phyloP scores from a whole-genome alignment of 2,797 vertebrate species.

The Carcharodon carcharias region DNA sequence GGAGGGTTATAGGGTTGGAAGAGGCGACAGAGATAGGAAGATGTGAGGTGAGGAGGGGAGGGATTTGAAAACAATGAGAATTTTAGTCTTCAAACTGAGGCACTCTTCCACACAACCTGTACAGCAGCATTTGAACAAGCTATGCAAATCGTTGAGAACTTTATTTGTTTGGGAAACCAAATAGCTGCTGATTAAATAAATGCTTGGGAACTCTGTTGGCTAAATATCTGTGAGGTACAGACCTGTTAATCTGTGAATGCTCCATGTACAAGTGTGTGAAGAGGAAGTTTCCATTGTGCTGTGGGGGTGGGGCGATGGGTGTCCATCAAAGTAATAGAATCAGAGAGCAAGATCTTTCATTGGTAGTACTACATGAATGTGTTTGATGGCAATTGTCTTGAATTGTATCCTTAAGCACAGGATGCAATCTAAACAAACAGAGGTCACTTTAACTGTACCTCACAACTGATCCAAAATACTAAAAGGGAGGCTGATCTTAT shows the following conservation, averaged over 20 bases:
- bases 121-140: not conserved
- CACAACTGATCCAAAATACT: not conserved
- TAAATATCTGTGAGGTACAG: not conserved
- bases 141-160: not conserved
- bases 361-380: not conserved
- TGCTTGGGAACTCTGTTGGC: not conserved
- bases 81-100: not conserved
- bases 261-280: not conserved
- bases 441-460: constrained; percentile 20
- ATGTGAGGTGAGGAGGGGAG: not conserved
- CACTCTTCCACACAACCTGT: not conserved
- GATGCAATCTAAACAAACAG: constrained; percentile 20
- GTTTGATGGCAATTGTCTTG: too few species aligned
- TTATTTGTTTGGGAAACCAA: not conserved
- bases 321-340: not conserved
- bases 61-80: not conserved
- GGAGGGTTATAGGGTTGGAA: not conserved
- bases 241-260: not conserved
- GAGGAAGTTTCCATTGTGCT: not conserved
- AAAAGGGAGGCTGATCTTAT: not conserved
- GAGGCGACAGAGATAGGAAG: not conserved
- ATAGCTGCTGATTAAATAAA: not conserved
- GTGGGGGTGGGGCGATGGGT: too few species aligned
- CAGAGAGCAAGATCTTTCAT: not conserved
- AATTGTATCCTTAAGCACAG: not conserved